Conservation (phyloP, 2,113 vertebrate species). For the Equus quagga region DNA sequence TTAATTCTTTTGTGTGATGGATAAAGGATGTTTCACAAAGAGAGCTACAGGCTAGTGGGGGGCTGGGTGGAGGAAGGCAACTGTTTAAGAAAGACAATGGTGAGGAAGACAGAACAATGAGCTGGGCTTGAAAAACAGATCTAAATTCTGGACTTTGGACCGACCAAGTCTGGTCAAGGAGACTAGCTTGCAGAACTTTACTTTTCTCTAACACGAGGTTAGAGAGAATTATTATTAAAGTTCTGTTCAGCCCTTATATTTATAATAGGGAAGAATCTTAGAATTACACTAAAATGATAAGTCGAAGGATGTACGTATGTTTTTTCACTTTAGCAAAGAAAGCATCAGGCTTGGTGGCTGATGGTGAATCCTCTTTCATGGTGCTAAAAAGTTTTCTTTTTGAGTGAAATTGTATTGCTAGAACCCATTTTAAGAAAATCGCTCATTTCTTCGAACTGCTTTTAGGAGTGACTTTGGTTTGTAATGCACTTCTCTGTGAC, state of each 20-base stretch:
- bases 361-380: background rate
- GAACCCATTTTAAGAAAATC: conserved; percentile 12
- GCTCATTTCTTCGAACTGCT: background rate
- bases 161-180: background rate
- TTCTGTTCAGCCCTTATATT: background rate
- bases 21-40: background rate
- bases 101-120: background rate
- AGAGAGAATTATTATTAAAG: background rate
- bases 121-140: background rate
- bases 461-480: background rate
- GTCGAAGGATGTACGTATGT: background rate
- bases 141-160: background rate
- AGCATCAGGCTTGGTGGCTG: background rate
- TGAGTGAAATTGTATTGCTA: background rate
- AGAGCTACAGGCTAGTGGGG: background rate
- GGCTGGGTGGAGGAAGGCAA: background rate
- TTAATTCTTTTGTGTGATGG: background rate
- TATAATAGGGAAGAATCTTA: background rate
- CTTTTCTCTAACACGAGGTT: background rate
- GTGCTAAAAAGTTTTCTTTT: background rate
- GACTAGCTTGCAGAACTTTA: background rate
- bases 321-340: background rate
- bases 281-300: background rate
- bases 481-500: background rate
- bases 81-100: background rate